Evolutionary conservation across 2,797 vertebrate genomes (phyloP), one percentile per base, ranked within the genome.

Genomic region (Ceryle rudis): DNA sequence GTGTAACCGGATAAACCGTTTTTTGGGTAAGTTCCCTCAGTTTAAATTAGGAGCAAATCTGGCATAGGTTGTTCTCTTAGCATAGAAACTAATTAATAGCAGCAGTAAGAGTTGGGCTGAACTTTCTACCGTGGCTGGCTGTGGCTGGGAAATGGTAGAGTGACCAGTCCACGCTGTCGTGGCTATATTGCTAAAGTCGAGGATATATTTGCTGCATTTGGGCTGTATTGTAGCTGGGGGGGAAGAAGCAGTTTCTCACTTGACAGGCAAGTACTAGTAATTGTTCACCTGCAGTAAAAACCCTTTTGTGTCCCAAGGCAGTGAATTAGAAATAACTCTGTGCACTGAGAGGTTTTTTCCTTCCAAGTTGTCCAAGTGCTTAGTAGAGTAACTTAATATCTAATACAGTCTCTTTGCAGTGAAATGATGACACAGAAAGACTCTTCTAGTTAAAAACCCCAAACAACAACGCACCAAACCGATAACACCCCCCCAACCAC

Each of bases 21-120:
- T 96, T 60, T 81, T 75, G 90, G 21, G 81, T 71, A 37, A 33
- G 23, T 92, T 77, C 84, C 93, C 73, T 85, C 52, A 13, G 82
- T 77, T 92, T 64, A 92, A 94, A 91, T 90, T 60, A 71, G 75
- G 83, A 93, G 41, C 81, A 88, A 90, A 87, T 88, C 81, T 85
- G 69, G 60, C 81, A 70, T 52, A 84, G 72, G 80, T 91, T 16
- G 11, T 90, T 97, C 93, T 80, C 47, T 41, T 52, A 74, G 84
- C 81, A 85, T 60, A 91, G 60, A 81, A 90, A 58, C 37, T 44
- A 23, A 91, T 87, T 93, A 80, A 39, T 87, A 82, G 31, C 57
- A 61, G 42, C 31, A 10, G 49, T 49, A 86, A 57, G 60, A 74
- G 78, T n/a, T 74, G 93, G 88, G 54, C 61, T 10, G 12, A 86